These are phyloP conservation scores for Pachycephus smyrnensis DNA, from an alignment of 2,888 invertebrate species.

Conservation along the genomic window DNA sequence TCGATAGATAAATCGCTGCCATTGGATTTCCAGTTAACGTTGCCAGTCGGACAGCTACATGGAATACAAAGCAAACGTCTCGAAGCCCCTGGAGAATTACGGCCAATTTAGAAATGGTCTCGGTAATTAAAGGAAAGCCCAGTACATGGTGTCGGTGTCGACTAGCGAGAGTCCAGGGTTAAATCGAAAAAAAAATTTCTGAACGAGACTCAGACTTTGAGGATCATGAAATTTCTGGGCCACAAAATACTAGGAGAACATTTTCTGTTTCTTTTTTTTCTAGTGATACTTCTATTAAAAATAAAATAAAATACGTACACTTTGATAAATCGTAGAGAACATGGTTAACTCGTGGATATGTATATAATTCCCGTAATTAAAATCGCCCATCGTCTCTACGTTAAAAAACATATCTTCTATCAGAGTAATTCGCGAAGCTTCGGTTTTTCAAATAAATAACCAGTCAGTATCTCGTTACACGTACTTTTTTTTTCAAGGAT, in stretches of 20 bases:
- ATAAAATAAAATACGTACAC: too few relatives aligned
- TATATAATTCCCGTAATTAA: too few relatives aligned
- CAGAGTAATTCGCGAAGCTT: too few relatives aligned
- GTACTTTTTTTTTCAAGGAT: neutral
- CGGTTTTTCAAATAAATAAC: too few relatives aligned
- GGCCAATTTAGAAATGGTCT: conserved; percentile 55
- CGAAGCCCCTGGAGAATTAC: conserved; percentile 42
- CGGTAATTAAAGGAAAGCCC: conserved; percentile 50
- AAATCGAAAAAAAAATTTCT: neutral
- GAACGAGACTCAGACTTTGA: neutral
- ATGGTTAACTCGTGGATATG: too few relatives aligned
- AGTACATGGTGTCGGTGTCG: conserved; percentile 2
- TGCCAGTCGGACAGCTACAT: neutral
- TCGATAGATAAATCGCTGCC: neutral
- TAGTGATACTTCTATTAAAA: too few relatives aligned
- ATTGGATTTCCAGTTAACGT: neutral
- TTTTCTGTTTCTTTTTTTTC: neutral
- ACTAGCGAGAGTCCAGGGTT: neutral
- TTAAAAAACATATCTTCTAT: too few relatives aligned
- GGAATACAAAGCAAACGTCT: conserved; percentile 21
- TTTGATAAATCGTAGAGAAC: too few relatives aligned
- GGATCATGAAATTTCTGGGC: neutral
- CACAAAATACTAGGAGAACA: neutral
- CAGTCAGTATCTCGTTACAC: neutral
- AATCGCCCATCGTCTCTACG: too few relatives aligned